phyloP scores from a whole-genome alignment of 2,113 vertebrate species.

The Conger conger region DNA sequence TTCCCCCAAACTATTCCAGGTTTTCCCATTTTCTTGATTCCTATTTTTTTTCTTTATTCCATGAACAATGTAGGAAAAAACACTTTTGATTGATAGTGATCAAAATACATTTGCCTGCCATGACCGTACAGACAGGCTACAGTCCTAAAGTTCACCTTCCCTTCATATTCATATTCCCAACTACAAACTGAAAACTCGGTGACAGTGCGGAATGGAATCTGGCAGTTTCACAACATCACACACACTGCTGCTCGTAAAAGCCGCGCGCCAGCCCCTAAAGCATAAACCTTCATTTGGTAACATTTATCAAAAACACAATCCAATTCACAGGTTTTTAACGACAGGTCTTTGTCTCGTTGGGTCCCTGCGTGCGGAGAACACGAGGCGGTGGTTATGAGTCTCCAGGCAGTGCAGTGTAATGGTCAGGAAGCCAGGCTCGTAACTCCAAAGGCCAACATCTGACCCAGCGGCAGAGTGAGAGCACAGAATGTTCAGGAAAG shows the following conservation, averaged over 20 bases:
- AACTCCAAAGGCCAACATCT: too few species aligned
- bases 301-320: not conserved
- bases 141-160: not conserved
- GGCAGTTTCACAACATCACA: not conserved
- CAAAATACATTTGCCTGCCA: too few species aligned
- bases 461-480: too few species aligned
- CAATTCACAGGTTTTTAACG: constrained; percentile 7
- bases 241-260: not conserved
- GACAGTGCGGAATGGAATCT: not conserved
- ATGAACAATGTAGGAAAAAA: too few species aligned
- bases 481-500: too few species aligned
- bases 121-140: too few species aligned
- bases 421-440: too few species aligned
- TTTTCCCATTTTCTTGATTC: too few species aligned
- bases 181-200: constrained; percentile 15
- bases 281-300: not conserved
- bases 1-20: too few species aligned
- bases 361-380: not conserved
- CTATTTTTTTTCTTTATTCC: too few species aligned
- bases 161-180: not conserved
- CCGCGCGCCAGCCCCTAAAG: not conserved
- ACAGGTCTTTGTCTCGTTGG: not conserved
- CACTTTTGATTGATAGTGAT: too few species aligned
- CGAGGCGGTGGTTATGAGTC: not conserved
- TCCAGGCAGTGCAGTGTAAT: too few species aligned